Base-by-base conservation (phyloP, 2,888 invertebrate species). In the Patella pellucida region DNA sequence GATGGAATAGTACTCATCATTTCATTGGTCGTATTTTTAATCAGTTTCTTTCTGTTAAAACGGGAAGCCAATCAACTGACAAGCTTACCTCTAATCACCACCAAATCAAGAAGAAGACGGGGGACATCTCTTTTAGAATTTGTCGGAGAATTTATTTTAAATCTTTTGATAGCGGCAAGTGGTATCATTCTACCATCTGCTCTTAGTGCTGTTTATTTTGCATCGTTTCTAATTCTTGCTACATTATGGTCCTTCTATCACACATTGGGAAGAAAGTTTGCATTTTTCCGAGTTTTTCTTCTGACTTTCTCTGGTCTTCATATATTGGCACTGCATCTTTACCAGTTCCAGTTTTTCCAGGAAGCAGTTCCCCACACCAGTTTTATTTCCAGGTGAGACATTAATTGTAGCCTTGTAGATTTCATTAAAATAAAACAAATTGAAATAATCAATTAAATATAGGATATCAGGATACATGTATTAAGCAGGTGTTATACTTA, bases 321-420 rank as follows among this genome's bases (percentile, higher is more conserved):
- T 89, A 93, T 96, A 78, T 88, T 94, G 3, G 92, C 93, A 68
- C 91, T 97, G 23, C 94, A 96, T 84, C 92, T 94, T 15, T 97
- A 97, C 89, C 98, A 98, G 91, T 95, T 95, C 87, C 94, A 95
- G 83, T 95, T 95, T 94, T 92, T 95, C 75, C 95, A 96, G 85
- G 93, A 94, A 56, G 88, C 94, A 50, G 91, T 97, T 76, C 93
- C 94, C n/a, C 93, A 93, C 51, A 93, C 94, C 71, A 93, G 93
- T 85, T 93, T 94, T 23, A 93, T 94, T 86, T 94, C 96, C n/a
- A 95, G 96, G 96, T 96, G 91, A 89, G 86, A 70, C 14, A 14
- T 16, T 19, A 41, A 41, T 5, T 41, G 41, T 41, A 9, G 41
- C 41, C 41, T 41, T 41, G 41, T 41, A 9, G 41, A 41, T 41